Evolutionary conservation across 1,140 invertebrate genomes (phyloP).

Genomic region (Eumaeus atala): DNA sequence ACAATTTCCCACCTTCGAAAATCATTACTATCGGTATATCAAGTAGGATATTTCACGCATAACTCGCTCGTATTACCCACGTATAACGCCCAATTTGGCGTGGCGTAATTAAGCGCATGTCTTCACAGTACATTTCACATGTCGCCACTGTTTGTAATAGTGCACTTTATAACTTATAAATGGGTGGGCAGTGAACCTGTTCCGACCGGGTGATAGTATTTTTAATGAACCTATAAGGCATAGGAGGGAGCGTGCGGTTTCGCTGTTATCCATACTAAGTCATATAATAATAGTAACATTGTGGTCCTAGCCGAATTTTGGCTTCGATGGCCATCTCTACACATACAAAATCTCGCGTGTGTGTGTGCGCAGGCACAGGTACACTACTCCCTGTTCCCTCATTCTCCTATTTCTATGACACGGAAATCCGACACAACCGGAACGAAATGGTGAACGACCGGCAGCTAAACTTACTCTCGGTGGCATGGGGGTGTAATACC

Average conservation of each 20-base stretch:
- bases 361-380: too few relatives aligned
- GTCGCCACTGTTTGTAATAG: conserved; percentile 33
- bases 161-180: conserved; percentile 59
- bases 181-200: conserved; percentile 44
- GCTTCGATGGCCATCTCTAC: too few relatives aligned
- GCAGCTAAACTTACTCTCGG: too few relatives aligned
- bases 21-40: not conserved
- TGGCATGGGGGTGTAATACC: too few relatives aligned
- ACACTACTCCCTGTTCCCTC: too few relatives aligned
- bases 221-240: conserved; percentile 35
- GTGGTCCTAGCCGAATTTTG: too few relatives aligned
- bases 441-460: too few relatives aligned
- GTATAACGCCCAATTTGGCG: not conserved
- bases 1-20: not conserved
- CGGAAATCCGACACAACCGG: too few relatives aligned
- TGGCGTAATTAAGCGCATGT: not conserved
- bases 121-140: not conserved
- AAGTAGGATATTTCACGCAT: not conserved
- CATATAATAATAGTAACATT: too few relatives aligned
- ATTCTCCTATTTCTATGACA: too few relatives aligned
- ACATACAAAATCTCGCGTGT: too few relatives aligned
- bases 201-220: conserved; percentile 39
- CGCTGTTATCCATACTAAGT: not conserved
- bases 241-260: conserved; percentile 9
- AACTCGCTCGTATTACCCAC: not conserved